Percentiles rank a stretch among this genome's conserved stretches.
Conservation (phyloP, 2,797 vertebrate species). For the Coilia nasus region DNA sequence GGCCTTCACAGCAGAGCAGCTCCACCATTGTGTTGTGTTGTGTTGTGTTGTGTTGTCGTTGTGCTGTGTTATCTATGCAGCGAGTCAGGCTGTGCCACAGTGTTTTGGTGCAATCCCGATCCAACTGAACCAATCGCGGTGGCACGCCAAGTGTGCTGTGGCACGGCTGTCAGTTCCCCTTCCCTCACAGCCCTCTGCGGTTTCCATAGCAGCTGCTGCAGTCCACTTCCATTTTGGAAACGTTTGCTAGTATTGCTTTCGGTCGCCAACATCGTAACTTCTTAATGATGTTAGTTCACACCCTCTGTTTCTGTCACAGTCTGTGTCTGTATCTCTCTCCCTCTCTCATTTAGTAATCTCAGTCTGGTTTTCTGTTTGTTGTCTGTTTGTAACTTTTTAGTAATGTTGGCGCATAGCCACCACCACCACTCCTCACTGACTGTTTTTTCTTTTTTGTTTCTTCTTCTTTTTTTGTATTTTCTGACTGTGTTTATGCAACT, state of each 20-base stretch:
- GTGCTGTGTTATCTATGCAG: not conserved
- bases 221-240: not conserved
- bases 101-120: not conserved
- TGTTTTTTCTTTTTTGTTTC: no score
- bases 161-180: not conserved
- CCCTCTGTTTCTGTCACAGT: no score
- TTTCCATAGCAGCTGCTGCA: constrained; percentile 8
- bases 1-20: not conserved
- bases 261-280: not conserved
- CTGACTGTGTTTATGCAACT: not conserved
- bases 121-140: no score
- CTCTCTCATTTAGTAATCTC: no score
- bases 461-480: no score
- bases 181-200: not conserved
- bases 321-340: no score
- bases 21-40: not conserved
- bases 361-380: no score
- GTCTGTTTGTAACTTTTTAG: no score
- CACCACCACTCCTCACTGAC: no score
- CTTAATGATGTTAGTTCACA: not conserved
- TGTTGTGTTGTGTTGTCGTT: not conserved
- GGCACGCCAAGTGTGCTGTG: not conserved
- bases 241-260: no score
- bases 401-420: no score
- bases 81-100: not conserved